Base-by-base conservation (phyloP, 2,888 invertebrate species). In the Drepanosiphum platanoidis region DNA sequence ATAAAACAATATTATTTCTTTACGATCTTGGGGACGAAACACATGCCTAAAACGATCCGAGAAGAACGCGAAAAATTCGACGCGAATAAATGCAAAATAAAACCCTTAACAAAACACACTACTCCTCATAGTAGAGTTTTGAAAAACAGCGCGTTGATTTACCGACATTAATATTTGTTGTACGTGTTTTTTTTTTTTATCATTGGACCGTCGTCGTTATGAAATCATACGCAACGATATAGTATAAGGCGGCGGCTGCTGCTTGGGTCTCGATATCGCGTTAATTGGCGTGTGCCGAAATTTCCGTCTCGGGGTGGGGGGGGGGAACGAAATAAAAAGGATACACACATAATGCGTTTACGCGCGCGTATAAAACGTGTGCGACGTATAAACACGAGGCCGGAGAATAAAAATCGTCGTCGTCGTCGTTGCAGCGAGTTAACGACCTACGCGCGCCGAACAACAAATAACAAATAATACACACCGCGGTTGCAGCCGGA, bases 211-310 rank as follows among this genome's bases (percentile, higher is more conserved):
- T n/a, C n/a, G n/a, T n/a, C n/a, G n/a, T n/a, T n/a, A n/a, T n/a
- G n/a, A n/a, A n/a, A n/a, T n/a, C n/a, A n/a, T n/a, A n/a, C n/a
- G n/a, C n/a, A n/a, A n/a, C n/a, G n/a, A n/a, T n/a, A n/a, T n/a
- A n/a, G n/a, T n/a, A 61, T 27, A 61, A 15, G 11, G 27, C 61
- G 27, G 22, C n/a, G n/a, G 58, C n/a, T 42, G 52, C 61, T n/a
- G 61, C 61, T n/a, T n/a, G n/a, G n/a, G n/a, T n/a, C n/a, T n/a
- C n/a, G 64, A 39, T 30, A n/a, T 82, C 34, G 42, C 27, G 71
- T 74, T 83, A 75, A 83, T 83, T 83, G 83, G 83, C 83, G 82
- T 74, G 72, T 82, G 64, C 72, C 64, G 34, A 74, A 83, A 83
- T 75, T 58, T 39, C 22, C 83, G 46, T 46, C 66, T 9, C 30